These are phyloP conservation scores for Seira sanloemensis DNA, from an alignment of 2,888 invertebrate species.

Conservation along the genomic window DNA sequence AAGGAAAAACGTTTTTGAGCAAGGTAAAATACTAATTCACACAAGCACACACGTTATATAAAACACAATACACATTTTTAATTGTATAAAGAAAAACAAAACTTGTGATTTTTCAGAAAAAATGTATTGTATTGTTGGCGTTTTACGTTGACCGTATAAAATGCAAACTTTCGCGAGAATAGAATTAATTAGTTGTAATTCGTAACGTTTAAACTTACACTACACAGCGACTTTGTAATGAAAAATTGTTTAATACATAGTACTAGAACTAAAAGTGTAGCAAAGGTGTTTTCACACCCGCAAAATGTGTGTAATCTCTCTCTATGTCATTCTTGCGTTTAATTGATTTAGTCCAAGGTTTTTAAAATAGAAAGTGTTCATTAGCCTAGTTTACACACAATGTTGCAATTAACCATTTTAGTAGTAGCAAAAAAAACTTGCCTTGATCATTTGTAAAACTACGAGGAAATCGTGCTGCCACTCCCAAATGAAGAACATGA, in stretches of 20 bases:
- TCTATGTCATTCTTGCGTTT: too few species aligned
- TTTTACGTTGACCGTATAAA: slow-evolving; percentile 61
- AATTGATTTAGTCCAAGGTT: neutral
- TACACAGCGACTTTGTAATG: slow-evolving; percentile 25
- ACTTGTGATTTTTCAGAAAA: slow-evolving; percentile 59
- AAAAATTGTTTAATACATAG: slow-evolving; percentile 4
- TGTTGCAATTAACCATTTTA: slow-evolving; percentile 40
- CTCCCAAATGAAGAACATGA: neutral
- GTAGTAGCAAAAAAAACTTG: neutral
- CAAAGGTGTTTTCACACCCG: neutral
- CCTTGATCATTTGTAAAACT: slow-evolving; percentile 35
- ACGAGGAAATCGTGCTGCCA: slow-evolving; percentile 51
- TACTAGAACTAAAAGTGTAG: neutral
- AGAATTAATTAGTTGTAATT: slow-evolving; percentile 8
- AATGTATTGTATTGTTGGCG: slow-evolving; percentile 55
- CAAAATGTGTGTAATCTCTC: too few species aligned
- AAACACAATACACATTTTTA: too few species aligned
- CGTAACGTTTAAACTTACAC: neutral
- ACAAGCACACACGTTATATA: neutral
- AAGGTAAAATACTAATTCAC: slow-evolving; percentile 24
- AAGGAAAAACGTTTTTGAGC: slow-evolving; percentile 26
- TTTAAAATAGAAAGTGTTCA: slow-evolving; percentile 55
- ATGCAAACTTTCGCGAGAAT: slow-evolving; percentile 53
- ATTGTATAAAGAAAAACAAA: slow-evolving; percentile 40
- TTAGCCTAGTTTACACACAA: slow-evolving; percentile 55